phyloP scores from a whole-genome alignment of 1,140 invertebrate genomes.

The Rhagoletis pomonella region DNA sequence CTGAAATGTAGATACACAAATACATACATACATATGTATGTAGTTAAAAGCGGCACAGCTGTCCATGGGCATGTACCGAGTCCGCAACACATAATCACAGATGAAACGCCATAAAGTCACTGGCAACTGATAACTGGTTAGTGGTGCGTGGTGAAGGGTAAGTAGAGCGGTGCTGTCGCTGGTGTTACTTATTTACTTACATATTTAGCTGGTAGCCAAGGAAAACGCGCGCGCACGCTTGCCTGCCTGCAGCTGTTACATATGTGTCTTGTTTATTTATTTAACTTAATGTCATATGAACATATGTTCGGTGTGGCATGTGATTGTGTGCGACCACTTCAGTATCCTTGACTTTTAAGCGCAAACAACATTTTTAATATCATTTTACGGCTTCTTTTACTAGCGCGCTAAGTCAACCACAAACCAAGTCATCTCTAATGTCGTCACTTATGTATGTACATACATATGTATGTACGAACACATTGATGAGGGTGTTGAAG shows the following conservation, averaged over 20 bases:
- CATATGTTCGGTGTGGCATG: conserved; percentile 4
- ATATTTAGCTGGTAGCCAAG: too few relatives aligned
- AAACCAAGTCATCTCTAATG: neutral
- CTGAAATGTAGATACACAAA: neutral
- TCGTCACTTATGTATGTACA: neutral
- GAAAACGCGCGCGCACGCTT: neutral
- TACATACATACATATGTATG: neutral
- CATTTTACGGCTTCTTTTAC: conserved; percentile 4
- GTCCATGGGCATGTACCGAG: neutral
- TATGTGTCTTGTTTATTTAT: conserved; percentile 31
- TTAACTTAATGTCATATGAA: conserved; percentile 7
- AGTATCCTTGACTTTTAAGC: conserved; percentile 33
- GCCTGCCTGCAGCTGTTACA: neutral
- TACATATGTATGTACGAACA: too few relatives aligned
- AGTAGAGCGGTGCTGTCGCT: neutral
- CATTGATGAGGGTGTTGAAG: too few relatives aligned
- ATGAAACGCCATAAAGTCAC: neutral
- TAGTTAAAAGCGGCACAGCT: neutral
- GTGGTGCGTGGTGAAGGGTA: neutral
- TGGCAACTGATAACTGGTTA: too few relatives aligned
- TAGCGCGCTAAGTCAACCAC: neutral
- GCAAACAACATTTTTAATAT: conserved; percentile 40
- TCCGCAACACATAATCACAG: neutral
- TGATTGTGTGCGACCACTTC: neutral
- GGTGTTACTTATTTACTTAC: neutral